Percentiles rank a stretch among this genome's conserved stretches.
Evolutionary conservation across 2,888 invertebrate species (phyloP).

Genomic region (Rhagium mordax): DNA sequence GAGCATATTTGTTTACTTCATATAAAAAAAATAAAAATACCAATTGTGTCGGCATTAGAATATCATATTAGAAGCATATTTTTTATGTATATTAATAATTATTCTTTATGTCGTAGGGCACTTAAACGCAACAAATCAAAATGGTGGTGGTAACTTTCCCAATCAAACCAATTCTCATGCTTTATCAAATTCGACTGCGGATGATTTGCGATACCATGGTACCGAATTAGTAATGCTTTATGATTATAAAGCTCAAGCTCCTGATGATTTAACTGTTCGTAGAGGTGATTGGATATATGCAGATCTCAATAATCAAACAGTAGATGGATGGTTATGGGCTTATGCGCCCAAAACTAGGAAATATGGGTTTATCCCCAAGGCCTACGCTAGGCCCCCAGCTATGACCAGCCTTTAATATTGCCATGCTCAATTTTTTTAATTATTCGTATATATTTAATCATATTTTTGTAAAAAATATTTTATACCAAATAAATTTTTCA

Average conservation of each 20-base stretch:
- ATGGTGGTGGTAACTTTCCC: slow-evolving; percentile 59
- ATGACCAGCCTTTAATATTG: slow-evolving; percentile 81
- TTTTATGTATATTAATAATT: too few relatives aligned
- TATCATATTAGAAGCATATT: too few relatives aligned
- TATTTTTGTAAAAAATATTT: slow-evolving; percentile 55
- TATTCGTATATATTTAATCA: slow-evolving; percentile 35
- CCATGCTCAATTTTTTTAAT: slow-evolving; percentile 35
- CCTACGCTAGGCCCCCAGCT: slow-evolving; percentile 93
- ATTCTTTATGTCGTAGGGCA: slow-evolving; percentile 65
- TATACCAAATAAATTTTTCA: slow-evolving; percentile 53
- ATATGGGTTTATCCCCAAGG: slow-evolving; percentile 96
- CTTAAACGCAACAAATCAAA: slow-evolving; percentile 64
- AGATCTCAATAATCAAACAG: slow-evolving; percentile 93
- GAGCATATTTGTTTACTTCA: too few relatives aligned
- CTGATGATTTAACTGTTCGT: slow-evolving; percentile 91
- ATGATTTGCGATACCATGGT: slow-evolving; percentile 86
- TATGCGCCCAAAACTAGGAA: slow-evolving; percentile 94
- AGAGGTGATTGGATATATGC: slow-evolving; percentile 97
- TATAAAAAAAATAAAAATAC: too few relatives aligned
- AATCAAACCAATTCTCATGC: slow-evolving; percentile 62
- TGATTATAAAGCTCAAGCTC: slow-evolving; percentile 96
- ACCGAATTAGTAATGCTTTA: slow-evolving; percentile 95
- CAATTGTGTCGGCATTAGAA: too few relatives aligned
- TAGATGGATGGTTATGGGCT: slow-evolving; percentile 96
- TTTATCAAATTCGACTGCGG: slow-evolving; percentile 66